Base-by-base conservation (phyloP, 2,888 invertebrate genomes). In the Mesoligia furuncula region DNA sequence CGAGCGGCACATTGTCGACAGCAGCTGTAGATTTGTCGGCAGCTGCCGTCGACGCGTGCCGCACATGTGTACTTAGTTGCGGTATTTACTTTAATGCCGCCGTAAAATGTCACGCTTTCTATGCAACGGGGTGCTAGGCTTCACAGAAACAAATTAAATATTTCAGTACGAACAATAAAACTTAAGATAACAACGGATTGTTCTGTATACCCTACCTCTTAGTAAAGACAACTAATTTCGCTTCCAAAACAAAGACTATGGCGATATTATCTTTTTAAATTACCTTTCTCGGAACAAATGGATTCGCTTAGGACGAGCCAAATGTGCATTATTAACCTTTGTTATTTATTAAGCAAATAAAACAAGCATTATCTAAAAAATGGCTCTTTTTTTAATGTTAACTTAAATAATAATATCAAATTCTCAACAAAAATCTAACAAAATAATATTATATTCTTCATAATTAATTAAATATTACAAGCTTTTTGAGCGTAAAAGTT, bases 191-290 rank as follows among this genome's bases (percentile, higher is more conserved):
- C 87, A 80, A 84, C 78, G 78, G 81, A 88, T 86, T 88, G 85
- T 87, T 83, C 79, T 84, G 86, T 89, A 90, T 86, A 88, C 81
- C 84, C 81, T 57, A 66, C 51, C 68, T 77, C 48, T 67, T 85
- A 85, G 84, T 82, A 85, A 80, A 87, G 81, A 84, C 77, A 81
- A 84, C 85, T 89, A 89, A 90, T 89, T 89, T 69, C 4, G n/a
- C 69, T 54, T 54, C 69, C 82, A 84, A 85, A 84, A 79, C 80
- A 78, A 85, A 45, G 27, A 54, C 80, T 69, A 79, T n/a, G 66
- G 62, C 61, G 85, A 86, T 86, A 84, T 90, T 87, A 89, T 90
- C 88, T 88, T 87, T 89, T 87, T 83, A 88, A 88, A 89, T 90
- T 85, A 89, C 83, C 82, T 73, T 62, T 39, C 75, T 81, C 74